Percentiles rank a stretch among this genome's conserved stretches.
Evolutionary conservation across 1,140 invertebrate genomes (phyloP).

Genomic region (Samia ricini): DNA sequence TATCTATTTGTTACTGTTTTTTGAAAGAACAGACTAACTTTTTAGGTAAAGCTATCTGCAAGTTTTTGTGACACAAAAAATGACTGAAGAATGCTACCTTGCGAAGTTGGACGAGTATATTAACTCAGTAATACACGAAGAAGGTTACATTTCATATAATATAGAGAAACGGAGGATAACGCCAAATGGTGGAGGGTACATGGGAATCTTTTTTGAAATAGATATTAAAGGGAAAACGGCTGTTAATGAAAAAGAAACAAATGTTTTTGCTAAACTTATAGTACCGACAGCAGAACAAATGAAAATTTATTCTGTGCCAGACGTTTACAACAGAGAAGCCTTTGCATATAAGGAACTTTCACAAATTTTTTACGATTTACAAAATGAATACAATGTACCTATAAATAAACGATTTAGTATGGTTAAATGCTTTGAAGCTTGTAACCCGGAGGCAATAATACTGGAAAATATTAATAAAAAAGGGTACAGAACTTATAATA

Average conservation of each 20-base stretch:
- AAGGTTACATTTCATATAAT: constrained; percentile 18
- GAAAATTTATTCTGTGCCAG: constrained; percentile 21
- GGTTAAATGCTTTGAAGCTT: constrained; percentile 28
- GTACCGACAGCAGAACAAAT: constrained; percentile 22
- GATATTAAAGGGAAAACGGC: constrained; percentile 31
- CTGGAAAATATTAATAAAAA: constrained; percentile 40
- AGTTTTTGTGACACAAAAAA: not conserved
- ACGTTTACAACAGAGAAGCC: constrained; percentile 32
- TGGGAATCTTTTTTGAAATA: constrained; percentile 34
- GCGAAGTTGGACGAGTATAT: constrained; percentile 12
- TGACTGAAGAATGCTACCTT: not conserved
- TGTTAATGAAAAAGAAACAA: constrained; percentile 28
- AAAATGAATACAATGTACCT: constrained; percentile 38
- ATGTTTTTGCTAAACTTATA: constrained; percentile 41
- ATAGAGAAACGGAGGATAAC: constrained; percentile 12
- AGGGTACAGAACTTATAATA: constrained; percentile 32
- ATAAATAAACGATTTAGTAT: constrained; percentile 29
- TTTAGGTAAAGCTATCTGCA: not conserved
- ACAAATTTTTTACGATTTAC: constrained; percentile 30
- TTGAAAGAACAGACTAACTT: not conserved
- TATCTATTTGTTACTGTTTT: no score
- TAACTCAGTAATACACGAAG: constrained; percentile 20
- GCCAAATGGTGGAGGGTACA: constrained; percentile 30
- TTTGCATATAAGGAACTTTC: constrained; percentile 33
- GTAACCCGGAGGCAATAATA: constrained; percentile 27